Evolutionary conservation across 2,113 vertebrate species (phyloP).

Genomic region (Atractosteus spatula): DNA sequence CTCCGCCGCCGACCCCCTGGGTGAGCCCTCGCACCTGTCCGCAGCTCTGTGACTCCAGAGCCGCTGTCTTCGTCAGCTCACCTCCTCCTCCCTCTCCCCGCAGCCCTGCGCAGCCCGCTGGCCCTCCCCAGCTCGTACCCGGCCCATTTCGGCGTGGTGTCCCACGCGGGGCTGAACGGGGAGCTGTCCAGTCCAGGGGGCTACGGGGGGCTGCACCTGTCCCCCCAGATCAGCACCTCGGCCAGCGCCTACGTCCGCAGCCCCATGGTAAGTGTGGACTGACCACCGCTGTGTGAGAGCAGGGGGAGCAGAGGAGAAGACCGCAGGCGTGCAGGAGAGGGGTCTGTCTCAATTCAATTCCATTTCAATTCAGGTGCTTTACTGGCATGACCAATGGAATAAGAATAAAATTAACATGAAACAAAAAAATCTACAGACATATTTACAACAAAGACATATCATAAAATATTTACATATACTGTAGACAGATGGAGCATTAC

Average conservation of each 20-base stretch:
- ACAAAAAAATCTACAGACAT: too few relatives aligned
- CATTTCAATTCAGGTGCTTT: too few relatives aligned
- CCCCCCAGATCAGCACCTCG: constrained; percentile 77
- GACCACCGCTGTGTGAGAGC: too few relatives aligned
- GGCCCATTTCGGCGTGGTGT: constrained; percentile 76
- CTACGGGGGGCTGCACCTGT: constrained; percentile 79
- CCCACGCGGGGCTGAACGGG: constrained; percentile 73
- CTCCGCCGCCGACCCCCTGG: constrained; percentile 63
- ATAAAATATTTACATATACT: too few relatives aligned
- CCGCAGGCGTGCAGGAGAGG: too few relatives aligned
- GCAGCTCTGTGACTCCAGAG: background rate
- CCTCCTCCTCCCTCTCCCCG: constrained; percentile 26
- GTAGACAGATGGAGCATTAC: too few relatives aligned
- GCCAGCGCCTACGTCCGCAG: constrained; percentile 73
- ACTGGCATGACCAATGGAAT: too few relatives aligned
- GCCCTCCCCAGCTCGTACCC: constrained; percentile 71
- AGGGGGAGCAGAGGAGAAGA: too few relatives aligned
- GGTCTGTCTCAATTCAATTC: too few relatives aligned
- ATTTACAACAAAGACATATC: too few relatives aligned
- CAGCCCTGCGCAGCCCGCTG: constrained; percentile 82
- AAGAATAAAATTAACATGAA: too few relatives aligned
- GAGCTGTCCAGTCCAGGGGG: constrained; percentile 76
- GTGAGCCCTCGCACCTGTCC: constrained; percentile 54
- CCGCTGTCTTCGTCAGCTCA: background rate
- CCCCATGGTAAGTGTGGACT: constrained; percentile 67